Evolutionary conservation across 2,888 invertebrate species (phyloP).

Genomic region (Platypus cylindrus): DNA sequence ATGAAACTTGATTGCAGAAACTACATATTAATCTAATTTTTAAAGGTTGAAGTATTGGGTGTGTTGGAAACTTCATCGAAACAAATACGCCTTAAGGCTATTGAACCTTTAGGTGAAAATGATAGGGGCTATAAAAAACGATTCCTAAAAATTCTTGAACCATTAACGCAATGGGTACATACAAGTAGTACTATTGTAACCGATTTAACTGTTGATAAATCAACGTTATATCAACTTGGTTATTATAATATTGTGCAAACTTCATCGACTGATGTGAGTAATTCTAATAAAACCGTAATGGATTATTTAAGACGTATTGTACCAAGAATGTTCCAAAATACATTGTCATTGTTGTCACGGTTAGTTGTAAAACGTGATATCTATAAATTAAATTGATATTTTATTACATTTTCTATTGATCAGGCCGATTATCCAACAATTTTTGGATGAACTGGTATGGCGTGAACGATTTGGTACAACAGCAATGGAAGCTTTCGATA

Average conservation of each 20-base stretch:
- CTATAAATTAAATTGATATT: no score
- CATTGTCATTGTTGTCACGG: slow-evolving; percentile 60
- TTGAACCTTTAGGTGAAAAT: slow-evolving; percentile 67
- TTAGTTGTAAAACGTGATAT: no score
- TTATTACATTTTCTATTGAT: no score
- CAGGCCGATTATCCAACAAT: slow-evolving; percentile 73
- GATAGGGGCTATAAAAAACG: slow-evolving; percentile 70
- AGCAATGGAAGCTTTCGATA: slow-evolving; percentile 67
- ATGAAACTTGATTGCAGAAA: neutral
- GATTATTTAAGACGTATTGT: slow-evolving; percentile 75
- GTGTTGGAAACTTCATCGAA: slow-evolving; percentile 64
- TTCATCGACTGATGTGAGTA: slow-evolving; percentile 35
- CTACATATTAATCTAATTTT: slow-evolving; percentile 1
- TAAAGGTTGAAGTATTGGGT: slow-evolving; percentile 66
- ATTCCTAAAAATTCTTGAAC: slow-evolving; percentile 69
- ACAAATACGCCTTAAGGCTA: slow-evolving; percentile 62
- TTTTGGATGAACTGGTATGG: slow-evolving; percentile 80
- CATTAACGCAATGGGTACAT: slow-evolving; percentile 66
- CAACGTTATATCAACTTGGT: slow-evolving; percentile 64
- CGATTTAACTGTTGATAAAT: slow-evolving; percentile 74
- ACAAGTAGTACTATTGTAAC: slow-evolving; percentile 65
- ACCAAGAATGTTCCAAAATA: slow-evolving; percentile 84
- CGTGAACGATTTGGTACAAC: slow-evolving; percentile 72
- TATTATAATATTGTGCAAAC: slow-evolving; percentile 61
- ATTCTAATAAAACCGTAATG: slow-evolving; percentile 50